phyloP scores from a whole-genome alignment of 2,797 vertebrate genomes.

The Danio aesculapii region DNA sequence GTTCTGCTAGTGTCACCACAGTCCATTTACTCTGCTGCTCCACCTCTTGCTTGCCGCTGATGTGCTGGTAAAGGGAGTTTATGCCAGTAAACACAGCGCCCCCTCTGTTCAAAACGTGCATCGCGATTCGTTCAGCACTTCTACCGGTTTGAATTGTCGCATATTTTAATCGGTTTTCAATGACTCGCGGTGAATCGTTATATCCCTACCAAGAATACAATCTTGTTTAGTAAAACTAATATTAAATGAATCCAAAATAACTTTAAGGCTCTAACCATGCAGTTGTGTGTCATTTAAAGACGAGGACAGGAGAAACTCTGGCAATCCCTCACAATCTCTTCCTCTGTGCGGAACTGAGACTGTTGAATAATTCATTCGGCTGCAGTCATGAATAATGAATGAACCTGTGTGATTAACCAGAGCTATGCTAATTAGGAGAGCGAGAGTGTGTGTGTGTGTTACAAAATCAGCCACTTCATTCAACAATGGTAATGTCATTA shows the following conservation, averaged over 20 bases:
- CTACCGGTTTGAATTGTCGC: no score
- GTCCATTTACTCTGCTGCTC: no score
- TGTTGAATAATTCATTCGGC: conserved; percentile 77
- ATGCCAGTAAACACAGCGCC: no score
- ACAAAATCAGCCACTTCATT: conserved; percentile 8
- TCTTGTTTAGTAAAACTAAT: no score
- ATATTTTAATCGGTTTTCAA: no score
- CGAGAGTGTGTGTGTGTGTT: conserved; percentile 37
- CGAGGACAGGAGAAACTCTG: conserved; percentile 7
- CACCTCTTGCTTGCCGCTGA: no score
- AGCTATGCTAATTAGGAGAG: conserved; percentile 69
- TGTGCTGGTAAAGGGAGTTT: no score
- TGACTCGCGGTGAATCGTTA: no score
- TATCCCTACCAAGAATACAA: no score
- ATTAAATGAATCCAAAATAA: background rate
- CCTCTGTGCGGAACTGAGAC: conserved; percentile 64
- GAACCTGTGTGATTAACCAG: conserved; percentile 73
- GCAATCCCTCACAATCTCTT: conserved; percentile 63
- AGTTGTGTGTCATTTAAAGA: conserved; percentile 7
- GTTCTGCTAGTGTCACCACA: no score
- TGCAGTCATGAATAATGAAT: conserved; percentile 77
- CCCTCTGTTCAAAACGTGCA: no score
- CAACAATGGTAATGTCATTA: background rate
- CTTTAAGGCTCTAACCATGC: background rate
- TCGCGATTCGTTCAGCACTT: no score